These are phyloP conservation scores for Tortricodes alternella DNA, from an alignment of 2,888 invertebrate species.

Conservation along the genomic window DNA sequence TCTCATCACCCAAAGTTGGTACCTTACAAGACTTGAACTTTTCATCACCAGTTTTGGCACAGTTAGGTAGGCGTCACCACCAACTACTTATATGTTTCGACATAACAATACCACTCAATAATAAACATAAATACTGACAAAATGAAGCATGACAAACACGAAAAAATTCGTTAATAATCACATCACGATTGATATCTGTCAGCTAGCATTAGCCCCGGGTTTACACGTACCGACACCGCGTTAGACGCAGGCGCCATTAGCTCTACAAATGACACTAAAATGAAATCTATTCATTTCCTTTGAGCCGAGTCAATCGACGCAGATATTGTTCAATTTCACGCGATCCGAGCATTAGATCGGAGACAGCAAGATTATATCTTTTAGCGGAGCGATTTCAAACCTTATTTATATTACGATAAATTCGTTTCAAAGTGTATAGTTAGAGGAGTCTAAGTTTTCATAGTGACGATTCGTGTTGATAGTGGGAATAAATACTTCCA, in stretches of 20 bases:
- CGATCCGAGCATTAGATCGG: conserved; percentile 70
- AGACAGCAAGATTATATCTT: conserved; percentile 2
- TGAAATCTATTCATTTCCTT: conserved; percentile 83
- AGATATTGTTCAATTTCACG: conserved; percentile 79
- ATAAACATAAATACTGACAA: too few species aligned
- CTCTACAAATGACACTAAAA: conserved; percentile 81
- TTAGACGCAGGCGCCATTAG: conserved; percentile 74
- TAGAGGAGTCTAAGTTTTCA: conserved; percentile 11
- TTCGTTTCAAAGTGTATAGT: neutral
- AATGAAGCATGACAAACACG: too few species aligned
- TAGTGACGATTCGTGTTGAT: conserved; percentile 29
- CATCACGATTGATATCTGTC: conserved; percentile 26
- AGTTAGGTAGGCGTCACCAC: too few species aligned
- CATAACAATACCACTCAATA: too few species aligned
- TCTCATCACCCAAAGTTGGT: too few species aligned
- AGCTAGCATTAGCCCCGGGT: conserved; percentile 39
- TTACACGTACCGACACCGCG: conserved; percentile 56
- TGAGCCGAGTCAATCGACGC: conserved; percentile 74
- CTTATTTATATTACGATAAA: neutral
- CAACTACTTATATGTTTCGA: too few species aligned
- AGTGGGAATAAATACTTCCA: conserved; percentile 22
- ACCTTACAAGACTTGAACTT: too few species aligned
- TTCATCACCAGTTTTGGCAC: too few species aligned
- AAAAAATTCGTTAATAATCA: conserved; percentile 23
- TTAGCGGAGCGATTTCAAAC: neutral